phyloP scores from a whole-genome alignment of 2,113 vertebrate genomes.

The Neotragus moschatus region DNA sequence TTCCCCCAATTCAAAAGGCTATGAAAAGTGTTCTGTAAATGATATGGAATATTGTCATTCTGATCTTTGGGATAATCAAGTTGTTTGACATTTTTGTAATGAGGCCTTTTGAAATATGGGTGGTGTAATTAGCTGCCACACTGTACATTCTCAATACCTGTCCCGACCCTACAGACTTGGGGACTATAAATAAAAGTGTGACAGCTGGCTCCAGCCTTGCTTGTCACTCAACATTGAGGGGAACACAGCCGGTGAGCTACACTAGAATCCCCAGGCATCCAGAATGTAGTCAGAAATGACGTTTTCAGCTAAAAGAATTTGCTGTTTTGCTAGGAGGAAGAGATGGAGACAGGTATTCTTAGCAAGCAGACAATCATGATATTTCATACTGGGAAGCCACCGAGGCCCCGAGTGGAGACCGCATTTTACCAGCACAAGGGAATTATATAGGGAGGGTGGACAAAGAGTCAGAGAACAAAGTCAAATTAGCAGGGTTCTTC shows the following conservation, averaged over 20 bases:
- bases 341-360: not conserved
- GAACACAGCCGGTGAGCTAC: constrained; percentile 19
- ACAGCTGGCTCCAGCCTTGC: constrained; percentile 62
- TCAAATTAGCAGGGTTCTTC: constrained; percentile 8
- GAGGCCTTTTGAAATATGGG: constrained; percentile 46
- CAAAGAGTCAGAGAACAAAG: not conserved
- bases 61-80: constrained; percentile 53
- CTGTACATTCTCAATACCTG: constrained; percentile 57
- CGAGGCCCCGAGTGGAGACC: not conserved
- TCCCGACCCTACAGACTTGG: constrained; percentile 27
- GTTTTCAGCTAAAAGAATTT: constrained; percentile 6
- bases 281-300: constrained; percentile 40
- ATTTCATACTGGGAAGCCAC: not conserved
- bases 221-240: constrained; percentile 56
- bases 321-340: constrained; percentile 1
- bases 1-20: constrained; percentile 24
- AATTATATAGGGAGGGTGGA: not conserved
- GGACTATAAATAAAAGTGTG: constrained; percentile 64
- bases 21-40: constrained; percentile 60
- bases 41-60: constrained; percentile 59
- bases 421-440: not conserved
- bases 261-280: constrained; percentile 37
- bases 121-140: constrained; percentile 58
- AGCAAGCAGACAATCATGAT: constrained; percentile 5
- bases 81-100: constrained; percentile 64